phyloP scores from a whole-genome alignment of 2,797 vertebrate genomes.

The Spheniscus humboldti region DNA sequence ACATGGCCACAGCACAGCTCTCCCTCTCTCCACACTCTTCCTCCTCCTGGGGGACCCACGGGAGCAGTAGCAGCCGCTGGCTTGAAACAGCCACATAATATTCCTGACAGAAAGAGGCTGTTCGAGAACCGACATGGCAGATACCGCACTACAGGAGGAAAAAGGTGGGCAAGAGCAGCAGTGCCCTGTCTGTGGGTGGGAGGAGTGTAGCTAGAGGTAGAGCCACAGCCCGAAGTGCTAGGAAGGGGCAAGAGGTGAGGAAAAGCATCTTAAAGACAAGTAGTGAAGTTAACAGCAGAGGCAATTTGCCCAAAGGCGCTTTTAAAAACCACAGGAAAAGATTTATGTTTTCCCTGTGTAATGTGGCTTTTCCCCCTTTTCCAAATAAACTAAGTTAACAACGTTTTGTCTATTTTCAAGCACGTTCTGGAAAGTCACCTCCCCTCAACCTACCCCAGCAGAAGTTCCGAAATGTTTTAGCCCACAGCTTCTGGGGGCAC shows the following conservation, averaged over 20 bases:
- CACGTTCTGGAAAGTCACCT: constrained; percentile 22
- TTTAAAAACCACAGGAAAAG: constrained; percentile 68
- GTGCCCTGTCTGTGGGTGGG: background rate
- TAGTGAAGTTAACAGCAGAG: constrained; percentile 43
- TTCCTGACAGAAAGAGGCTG: constrained; percentile 13
- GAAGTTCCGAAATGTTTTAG: constrained; percentile 27
- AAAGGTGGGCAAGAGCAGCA: background rate
- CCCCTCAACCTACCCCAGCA: constrained; percentile 17
- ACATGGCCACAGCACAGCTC: background rate
- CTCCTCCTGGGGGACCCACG: background rate
- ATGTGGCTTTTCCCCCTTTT: constrained; percentile 51
- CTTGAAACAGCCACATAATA: background rate
- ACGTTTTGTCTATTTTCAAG: constrained; percentile 58
- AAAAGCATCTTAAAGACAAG: constrained; percentile 36
- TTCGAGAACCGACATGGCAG: background rate
- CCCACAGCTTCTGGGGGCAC: constrained; percentile 1
- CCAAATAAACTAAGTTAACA: constrained; percentile 63
- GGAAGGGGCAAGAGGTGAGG: background rate
- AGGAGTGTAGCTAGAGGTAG: background rate
- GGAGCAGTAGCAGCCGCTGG: background rate
- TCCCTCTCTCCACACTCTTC: constrained; percentile 9
- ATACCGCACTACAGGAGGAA: background rate
- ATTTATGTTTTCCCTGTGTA: constrained; percentile 58
- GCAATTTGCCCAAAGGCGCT: constrained; percentile 64
- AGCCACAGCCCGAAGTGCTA: background rate